These are phyloP conservation scores for Gymnocheta viridis DNA, from an alignment of 2,888 invertebrate species.

Conservation along the genomic window DNA sequence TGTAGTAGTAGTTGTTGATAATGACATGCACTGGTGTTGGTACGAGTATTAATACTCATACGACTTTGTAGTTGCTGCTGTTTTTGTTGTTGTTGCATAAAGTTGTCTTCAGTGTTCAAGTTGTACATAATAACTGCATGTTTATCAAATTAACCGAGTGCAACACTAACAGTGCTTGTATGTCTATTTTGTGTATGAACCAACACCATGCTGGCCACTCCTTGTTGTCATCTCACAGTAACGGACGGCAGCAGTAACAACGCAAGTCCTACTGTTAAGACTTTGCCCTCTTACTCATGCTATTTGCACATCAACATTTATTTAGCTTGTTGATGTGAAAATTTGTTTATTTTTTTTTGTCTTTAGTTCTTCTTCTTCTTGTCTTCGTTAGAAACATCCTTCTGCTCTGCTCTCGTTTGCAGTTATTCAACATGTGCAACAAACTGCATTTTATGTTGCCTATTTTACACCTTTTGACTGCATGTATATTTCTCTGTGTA, in stretches of 20 bases:
- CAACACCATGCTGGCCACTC: slow-evolving; percentile 56
- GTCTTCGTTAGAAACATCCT: slow-evolving; percentile 23
- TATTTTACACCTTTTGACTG: slow-evolving; percentile 62
- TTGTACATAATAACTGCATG: slow-evolving; percentile 71
- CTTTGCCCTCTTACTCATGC: slow-evolving; percentile 29
- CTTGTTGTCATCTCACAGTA: slow-evolving; percentile 59
- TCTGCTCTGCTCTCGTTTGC: slow-evolving; percentile 28
- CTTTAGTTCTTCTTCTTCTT: not conserved
- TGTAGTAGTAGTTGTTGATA: slow-evolving; percentile 3
- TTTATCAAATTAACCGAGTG: slow-evolving; percentile 71
- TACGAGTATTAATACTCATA: not conserved
- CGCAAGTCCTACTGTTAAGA: slow-evolving; percentile 55
- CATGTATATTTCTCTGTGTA: slow-evolving; percentile 22
- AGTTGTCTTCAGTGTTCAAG: slow-evolving; percentile 64
- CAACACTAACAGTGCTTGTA: slow-evolving; percentile 52
- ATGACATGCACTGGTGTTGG: slow-evolving; percentile 30
- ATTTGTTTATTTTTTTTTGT: slow-evolving; percentile 5
- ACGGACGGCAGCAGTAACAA: slow-evolving; percentile 31
- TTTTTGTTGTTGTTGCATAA: slow-evolving; percentile 33
- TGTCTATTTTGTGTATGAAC: not conserved
- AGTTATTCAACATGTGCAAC: slow-evolving; percentile 53
- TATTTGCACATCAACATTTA: slow-evolving; percentile 30
- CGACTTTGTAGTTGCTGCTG: not conserved
- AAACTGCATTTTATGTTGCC: slow-evolving; percentile 56
- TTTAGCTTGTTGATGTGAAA: slow-evolving; percentile 38